Conservation (phyloP, 2,113 vertebrate species). For the Speoplatyrhinus poulsoni region DNA sequence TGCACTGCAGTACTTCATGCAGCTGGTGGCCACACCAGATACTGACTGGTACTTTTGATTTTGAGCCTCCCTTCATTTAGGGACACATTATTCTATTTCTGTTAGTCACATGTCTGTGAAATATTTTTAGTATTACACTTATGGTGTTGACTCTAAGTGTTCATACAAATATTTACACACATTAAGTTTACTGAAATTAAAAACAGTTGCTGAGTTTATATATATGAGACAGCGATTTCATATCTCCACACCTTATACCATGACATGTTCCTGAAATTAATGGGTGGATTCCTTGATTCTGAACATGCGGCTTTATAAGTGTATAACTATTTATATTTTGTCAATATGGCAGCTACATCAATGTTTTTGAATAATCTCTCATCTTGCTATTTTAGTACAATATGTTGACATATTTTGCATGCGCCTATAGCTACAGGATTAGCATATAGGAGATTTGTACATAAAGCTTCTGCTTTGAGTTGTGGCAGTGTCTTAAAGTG, state of each 20-base stretch:
- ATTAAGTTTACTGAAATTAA: too few relatives aligned
- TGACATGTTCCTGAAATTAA: constrained; percentile 9
- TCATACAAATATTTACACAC: too few relatives aligned
- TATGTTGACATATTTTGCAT: not conserved
- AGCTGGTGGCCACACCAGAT: too few relatives aligned
- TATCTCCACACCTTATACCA: constrained; percentile 17
- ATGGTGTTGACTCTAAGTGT: too few relatives aligned
- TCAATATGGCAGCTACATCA: not conserved
- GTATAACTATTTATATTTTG: not conserved
- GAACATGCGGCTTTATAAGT: not conserved
- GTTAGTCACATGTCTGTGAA: too few relatives aligned
- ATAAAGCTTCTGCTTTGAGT: not conserved
- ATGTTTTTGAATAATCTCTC: not conserved
- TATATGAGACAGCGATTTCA: not conserved
- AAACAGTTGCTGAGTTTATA: too few relatives aligned
- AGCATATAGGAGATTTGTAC: not conserved
- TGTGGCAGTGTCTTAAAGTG: not conserved
- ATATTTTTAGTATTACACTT: too few relatives aligned
- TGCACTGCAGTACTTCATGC: too few relatives aligned
- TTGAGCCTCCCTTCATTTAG: too few relatives aligned
- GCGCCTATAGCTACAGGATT: not conserved
- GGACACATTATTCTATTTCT: too few relatives aligned
- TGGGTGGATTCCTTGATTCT: not conserved
- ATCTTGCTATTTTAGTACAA: not conserved
- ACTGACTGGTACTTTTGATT: too few relatives aligned